Evolutionary conservation across 2,113 vertebrate species (phyloP).

Genomic region (Numida meleagris): DNA sequence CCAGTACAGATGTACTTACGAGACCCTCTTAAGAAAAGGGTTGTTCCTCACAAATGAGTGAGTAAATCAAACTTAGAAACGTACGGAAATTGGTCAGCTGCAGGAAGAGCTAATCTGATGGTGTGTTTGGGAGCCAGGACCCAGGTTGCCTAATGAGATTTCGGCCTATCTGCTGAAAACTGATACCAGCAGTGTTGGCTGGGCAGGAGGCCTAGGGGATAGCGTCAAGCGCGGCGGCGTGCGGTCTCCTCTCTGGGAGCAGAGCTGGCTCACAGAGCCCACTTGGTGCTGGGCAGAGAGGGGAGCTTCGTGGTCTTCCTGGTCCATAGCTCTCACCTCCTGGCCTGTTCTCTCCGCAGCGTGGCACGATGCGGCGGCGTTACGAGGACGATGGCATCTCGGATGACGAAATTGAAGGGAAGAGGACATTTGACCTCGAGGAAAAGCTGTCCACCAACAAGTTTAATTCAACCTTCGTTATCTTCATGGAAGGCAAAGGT

Average conservation of each 20-base stretch:
- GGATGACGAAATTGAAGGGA: slow-evolving; percentile 98
- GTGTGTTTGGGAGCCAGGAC: background rate
- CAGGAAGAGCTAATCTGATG: background rate
- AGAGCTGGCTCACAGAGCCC: background rate
- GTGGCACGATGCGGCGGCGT: slow-evolving; percentile 90
- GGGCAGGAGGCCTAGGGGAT: background rate
- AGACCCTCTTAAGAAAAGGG: background rate
- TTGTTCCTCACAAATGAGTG: background rate
- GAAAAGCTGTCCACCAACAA: slow-evolving; percentile 89
- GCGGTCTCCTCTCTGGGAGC: background rate
- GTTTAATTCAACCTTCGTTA: slow-evolving; percentile 89
- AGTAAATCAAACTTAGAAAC: background rate
- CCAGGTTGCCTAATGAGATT: background rate
- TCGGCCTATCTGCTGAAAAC: background rate
- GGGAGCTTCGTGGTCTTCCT: background rate
- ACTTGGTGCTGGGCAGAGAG: too few species aligned
- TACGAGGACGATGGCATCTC: slow-evolving; percentile 98
- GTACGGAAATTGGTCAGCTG: too few species aligned
- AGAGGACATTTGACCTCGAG: slow-evolving; percentile 93
- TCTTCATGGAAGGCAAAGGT: slow-evolving; percentile 98
- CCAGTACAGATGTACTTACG: background rate
- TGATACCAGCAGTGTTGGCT: background rate
- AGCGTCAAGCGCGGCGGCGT: fast-evolving
- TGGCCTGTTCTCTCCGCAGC: slow-evolving; percentile 73
- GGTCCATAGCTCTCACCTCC: background rate